Evolutionary conservation across 2,888 invertebrate species (phyloP).

Genomic region (Tuta absoluta): DNA sequence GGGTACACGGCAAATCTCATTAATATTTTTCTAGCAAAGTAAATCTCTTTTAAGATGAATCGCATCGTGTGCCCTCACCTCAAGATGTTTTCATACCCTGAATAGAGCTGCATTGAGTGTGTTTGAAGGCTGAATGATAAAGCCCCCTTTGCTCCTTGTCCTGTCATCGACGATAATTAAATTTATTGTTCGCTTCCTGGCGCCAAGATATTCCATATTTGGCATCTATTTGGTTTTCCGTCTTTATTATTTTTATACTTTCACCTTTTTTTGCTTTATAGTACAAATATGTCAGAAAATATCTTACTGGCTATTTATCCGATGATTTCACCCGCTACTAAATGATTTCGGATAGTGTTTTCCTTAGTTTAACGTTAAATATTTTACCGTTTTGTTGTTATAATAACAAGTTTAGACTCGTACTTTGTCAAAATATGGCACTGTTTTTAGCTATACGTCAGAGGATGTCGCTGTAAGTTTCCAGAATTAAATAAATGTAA

Average conservation of each 20-base stretch:
- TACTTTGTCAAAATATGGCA: no score
- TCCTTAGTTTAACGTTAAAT: no score
- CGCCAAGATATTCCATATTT: constrained; percentile 15
- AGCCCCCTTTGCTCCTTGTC: constrained; percentile 39
- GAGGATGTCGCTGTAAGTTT: no score
- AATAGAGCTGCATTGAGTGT: constrained; percentile 40
- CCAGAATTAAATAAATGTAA: no score
- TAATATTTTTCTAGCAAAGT: not conserved
- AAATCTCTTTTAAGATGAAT: constrained; percentile 31
- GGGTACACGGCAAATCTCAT: no score
- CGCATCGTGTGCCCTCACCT: constrained; percentile 37
- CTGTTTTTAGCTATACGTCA: no score
- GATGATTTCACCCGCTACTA: no score
- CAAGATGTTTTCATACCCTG: constrained; percentile 32
- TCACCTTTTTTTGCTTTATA: not conserved
- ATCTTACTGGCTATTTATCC: no score
- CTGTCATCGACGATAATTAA: constrained; percentile 51
- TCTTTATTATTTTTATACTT: not conserved
- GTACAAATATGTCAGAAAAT: no score
- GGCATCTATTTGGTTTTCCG: constrained; percentile 1
- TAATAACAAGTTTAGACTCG: no score
- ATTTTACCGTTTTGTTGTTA: no score
- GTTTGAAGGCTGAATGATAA: constrained; percentile 55
- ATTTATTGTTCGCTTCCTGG: constrained; percentile 45
- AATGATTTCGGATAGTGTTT: no score